Percentiles rank a stretch among this genome's conserved stretches.
Evolutionary conservation across 2,888 invertebrate species (phyloP).

Genomic region (Eristalinus sepulchralis): DNA sequence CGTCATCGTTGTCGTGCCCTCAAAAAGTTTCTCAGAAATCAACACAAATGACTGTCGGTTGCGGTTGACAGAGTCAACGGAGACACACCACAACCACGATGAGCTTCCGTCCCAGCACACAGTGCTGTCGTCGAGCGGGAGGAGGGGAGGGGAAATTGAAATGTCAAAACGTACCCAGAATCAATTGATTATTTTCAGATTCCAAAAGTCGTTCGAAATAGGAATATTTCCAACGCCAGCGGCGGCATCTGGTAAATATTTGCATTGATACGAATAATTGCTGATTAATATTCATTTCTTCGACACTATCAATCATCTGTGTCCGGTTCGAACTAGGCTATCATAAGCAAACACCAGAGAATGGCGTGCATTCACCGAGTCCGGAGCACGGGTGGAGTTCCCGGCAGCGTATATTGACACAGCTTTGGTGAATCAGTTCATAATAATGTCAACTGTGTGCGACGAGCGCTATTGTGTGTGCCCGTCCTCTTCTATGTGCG

Average conservation of each 20-base stretch:
- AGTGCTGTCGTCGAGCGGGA: background rate
- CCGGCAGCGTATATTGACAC: conserved; percentile 43
- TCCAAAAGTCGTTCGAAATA: background rate
- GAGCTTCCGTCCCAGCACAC: background rate
- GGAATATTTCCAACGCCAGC: conserved; percentile 21
- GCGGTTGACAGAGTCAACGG: background rate
- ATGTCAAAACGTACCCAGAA: background rate
- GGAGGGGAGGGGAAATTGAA: background rate
- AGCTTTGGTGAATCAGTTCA: conserved; percentile 60
- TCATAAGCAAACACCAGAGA: conserved; percentile 59
- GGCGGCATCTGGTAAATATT: conserved; percentile 37
- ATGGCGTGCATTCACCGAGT: conserved; percentile 48
- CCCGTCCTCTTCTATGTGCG: background rate
- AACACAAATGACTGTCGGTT: background rate
- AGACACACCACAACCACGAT: background rate
- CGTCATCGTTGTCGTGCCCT: background rate
- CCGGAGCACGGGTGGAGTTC: conserved; percentile 18
- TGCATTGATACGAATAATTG: conserved; percentile 58
- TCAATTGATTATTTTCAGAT: conserved; percentile 22
- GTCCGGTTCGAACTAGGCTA: conserved; percentile 34
- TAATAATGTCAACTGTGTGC: conserved; percentile 55
- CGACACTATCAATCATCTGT: conserved; percentile 52
- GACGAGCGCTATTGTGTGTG: background rate
- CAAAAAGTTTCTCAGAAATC: conserved; percentile 30
- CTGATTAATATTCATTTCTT: conserved; percentile 62